These are phyloP conservation scores for Daboia siamensis DNA, from an alignment of 2,113 vertebrate genomes.

Conservation along the genomic window DNA sequence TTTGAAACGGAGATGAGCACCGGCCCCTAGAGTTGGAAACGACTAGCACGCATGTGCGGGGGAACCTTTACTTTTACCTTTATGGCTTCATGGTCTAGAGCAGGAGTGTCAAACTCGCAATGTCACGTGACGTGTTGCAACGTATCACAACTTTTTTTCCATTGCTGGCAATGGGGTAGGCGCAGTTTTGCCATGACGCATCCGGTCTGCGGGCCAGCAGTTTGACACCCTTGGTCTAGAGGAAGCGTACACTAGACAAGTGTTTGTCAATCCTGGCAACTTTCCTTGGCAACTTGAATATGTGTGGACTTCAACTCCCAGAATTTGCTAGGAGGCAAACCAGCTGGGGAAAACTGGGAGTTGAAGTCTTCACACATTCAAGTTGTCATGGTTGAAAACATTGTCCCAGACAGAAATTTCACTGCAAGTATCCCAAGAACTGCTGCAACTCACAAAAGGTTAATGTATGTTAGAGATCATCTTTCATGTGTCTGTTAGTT, in stretches of 20 bases:
- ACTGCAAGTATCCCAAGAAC: not conserved
- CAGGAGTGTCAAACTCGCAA: no score
- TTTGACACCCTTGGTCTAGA: not conserved
- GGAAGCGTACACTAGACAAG: not conserved
- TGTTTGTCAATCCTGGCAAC: not conserved
- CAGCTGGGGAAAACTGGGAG: not conserved
- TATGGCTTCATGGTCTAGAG: not conserved
- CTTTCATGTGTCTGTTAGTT: not conserved
- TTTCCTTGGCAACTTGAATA: not conserved
- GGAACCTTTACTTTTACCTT: no score
- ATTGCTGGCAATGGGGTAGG: no score
- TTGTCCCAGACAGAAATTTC: not conserved
- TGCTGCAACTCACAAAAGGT: not conserved
- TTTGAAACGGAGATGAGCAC: no score
- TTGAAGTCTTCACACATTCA: not conserved
- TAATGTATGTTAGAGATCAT: not conserved
- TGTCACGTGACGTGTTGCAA: no score
- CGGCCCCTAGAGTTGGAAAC: no score
- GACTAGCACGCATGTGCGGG: no score
- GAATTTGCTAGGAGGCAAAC: not conserved
- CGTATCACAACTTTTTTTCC: no score
- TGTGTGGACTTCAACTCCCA: not conserved
- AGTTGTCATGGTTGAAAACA: not conserved
- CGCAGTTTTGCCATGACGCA: no score
- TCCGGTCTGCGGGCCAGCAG: no score